Base-by-base conservation (phyloP, 2,888 invertebrate species). In the Epistrophe eligans region DNA sequence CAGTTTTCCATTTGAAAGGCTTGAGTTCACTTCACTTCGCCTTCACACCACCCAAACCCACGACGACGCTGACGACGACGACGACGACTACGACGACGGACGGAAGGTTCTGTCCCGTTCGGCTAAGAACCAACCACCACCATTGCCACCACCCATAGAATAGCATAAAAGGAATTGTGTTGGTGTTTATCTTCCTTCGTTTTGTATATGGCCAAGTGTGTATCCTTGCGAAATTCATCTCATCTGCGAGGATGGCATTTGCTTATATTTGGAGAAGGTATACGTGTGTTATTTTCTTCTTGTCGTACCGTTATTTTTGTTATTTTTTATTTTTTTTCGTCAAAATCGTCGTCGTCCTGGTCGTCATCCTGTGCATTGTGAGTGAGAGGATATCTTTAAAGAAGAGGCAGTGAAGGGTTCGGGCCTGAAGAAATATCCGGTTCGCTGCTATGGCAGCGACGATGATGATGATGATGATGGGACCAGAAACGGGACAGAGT, bases 1-100 rank as follows among this genome's bases (percentile, higher is more conserved):
- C 88, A 88, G 87, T 88, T 89, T 80, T 83, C 89, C 84, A 88
- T 89, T 89, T 87, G 89, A 88, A 89, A 89, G 89, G 87, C 89
- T 89, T 89, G 89, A 89, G 88, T 88, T 89, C 89, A 89, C 89
- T 88, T 89, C 83, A 87, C 87, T 71, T 87, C 82, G 76, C 83
- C 79, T 82, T 73, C 83, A 76, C 79, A 83, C 74, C 70, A 58
- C 60, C 71, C 72, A 58, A 70, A 35, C 66, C 76, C 19, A 50
- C 73, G 52, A 48, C 48, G n/a, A 66, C 43, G 64, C 35, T 15
- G 50, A 48, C 38, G 35, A 52, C 24, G 24, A 24, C 24, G 24
- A 24, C 24, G 24, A 24, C n/a, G n/a, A n/a, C n/a, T n/a, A n/a
- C 6, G 52, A 19, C 35, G 67, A 67, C 3, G 70, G 52, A 70